Percentiles rank a stretch among this genome's conserved stretches.
Conservation (phyloP, 2,797 vertebrate species). For the Argya squamiceps region DNA sequence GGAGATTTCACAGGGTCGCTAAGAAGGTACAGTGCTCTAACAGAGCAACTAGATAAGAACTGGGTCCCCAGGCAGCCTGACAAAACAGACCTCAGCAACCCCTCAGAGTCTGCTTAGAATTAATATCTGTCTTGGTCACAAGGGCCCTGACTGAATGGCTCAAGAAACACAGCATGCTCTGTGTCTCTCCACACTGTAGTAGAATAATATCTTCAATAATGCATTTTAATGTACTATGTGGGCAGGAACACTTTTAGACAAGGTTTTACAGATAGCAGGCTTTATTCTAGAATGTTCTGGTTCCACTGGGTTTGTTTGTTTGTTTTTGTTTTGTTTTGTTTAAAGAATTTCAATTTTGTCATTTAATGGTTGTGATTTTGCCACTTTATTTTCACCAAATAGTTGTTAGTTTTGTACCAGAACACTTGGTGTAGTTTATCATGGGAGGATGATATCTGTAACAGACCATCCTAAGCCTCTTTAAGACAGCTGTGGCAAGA, state of each 20-base stretch:
- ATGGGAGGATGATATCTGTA: not conserved
- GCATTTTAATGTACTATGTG: slow-evolving; percentile 37
- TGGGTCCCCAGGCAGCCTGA: not conserved
- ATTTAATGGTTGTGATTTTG: not conserved
- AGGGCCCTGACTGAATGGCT: not conserved
- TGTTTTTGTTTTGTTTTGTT: too few species aligned
- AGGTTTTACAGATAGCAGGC: not conserved
- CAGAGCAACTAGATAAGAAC: not conserved
- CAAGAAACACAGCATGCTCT: not conserved
- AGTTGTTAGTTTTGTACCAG: not conserved
- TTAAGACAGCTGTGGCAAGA: not conserved
- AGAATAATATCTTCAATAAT: not conserved
- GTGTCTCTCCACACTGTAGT: not conserved
- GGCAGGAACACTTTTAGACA: slow-evolving; percentile 14
- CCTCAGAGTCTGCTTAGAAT: not conserved
- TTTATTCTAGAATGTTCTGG: slow-evolving; percentile 12
- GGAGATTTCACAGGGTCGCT: not conserved
- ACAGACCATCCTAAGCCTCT: not conserved
- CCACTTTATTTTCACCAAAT: not conserved
- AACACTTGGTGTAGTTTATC: not conserved
- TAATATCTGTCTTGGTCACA: not conserved
- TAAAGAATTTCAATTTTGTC: not conserved
- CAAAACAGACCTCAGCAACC: not conserved
- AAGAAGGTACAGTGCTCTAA: not conserved
- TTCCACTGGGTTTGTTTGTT: not conserved